Conservation (phyloP, 2,113 vertebrate species). For the Coryphaenoides rupestris region DNA sequence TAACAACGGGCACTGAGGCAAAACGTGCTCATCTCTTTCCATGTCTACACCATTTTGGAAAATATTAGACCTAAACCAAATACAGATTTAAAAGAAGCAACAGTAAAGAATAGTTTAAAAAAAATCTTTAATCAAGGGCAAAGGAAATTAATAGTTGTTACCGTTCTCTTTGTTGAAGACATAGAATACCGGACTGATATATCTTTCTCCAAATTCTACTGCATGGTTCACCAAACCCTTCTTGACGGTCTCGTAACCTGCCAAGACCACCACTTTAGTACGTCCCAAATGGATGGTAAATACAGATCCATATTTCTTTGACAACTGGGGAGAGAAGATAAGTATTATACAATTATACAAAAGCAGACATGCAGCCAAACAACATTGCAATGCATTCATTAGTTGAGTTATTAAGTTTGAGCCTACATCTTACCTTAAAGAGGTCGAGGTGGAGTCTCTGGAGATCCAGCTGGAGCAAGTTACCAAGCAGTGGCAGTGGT, state of each 20-base stretch:
- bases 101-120: no score
- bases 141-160: not conserved
- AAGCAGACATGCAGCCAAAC: no score
- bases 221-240: constrained; percentile 72
- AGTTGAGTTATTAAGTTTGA: no score
- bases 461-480: no score
- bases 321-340: not conserved
- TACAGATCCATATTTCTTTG: not conserved
- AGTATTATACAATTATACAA: no score
- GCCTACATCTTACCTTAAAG: no score
- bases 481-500: no score
- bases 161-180: constrained; percentile 3
- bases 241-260: constrained; percentile 71
- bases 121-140: not conserved
- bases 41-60: constrained; percentile 28
- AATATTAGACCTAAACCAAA: constrained; percentile 23
- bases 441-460: no score
- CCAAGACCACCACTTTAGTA: constrained; percentile 74
- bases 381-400: no score
- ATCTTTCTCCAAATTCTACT: constrained; percentile 40
- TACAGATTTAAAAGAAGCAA: not conserved
- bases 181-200: not conserved
- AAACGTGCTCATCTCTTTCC: constrained; percentile 39
- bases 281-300: constrained; percentile 70
- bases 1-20: constrained; percentile 15